Evolutionary conservation across 2,888 invertebrate species (phyloP).

Genomic region (Spilosoma lubricipeda): DNA sequence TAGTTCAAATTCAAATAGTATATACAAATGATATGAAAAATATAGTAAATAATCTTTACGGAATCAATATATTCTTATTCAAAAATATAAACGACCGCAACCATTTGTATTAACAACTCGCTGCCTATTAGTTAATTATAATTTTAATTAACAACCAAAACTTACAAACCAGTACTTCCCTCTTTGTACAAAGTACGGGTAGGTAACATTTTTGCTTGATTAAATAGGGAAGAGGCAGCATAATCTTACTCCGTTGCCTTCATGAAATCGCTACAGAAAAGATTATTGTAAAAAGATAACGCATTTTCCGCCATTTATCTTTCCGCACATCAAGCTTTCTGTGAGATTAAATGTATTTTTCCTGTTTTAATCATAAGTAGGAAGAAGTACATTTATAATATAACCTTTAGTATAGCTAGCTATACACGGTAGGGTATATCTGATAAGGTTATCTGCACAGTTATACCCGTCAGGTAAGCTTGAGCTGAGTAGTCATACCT

Average conservation of each 20-base stretch:
- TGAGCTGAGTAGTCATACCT: no score
- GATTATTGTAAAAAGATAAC: slow-evolving; percentile 55
- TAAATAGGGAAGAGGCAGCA: slow-evolving; percentile 57
- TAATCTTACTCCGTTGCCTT: slow-evolving; percentile 52
- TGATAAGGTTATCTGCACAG: background rate
- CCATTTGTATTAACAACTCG: background rate
- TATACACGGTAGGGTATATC: background rate
- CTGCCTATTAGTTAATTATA: slow-evolving; percentile 8
- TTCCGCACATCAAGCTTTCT: slow-evolving; percentile 47
- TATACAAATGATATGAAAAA: no score
- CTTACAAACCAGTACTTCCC: background rate
- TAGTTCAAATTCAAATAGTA: no score
- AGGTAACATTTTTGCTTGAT: slow-evolving; percentile 51
- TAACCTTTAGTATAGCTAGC: slow-evolving; percentile 24
- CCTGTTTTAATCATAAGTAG: slow-evolving; percentile 44
- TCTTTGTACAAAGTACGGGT: background rate
- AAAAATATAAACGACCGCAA: background rate
- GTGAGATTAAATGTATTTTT: slow-evolving; percentile 50
- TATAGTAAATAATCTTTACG: background rate
- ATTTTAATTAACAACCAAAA: no score
- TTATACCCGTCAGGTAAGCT: no score
- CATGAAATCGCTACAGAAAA: slow-evolving; percentile 56
- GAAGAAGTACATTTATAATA: slow-evolving; percentile 34
- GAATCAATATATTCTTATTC: background rate
- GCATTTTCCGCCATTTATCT: slow-evolving; percentile 49